phyloP scores from a whole-genome alignment of 2,113 vertebrate species.

The Dicentrarchus labrax region DNA sequence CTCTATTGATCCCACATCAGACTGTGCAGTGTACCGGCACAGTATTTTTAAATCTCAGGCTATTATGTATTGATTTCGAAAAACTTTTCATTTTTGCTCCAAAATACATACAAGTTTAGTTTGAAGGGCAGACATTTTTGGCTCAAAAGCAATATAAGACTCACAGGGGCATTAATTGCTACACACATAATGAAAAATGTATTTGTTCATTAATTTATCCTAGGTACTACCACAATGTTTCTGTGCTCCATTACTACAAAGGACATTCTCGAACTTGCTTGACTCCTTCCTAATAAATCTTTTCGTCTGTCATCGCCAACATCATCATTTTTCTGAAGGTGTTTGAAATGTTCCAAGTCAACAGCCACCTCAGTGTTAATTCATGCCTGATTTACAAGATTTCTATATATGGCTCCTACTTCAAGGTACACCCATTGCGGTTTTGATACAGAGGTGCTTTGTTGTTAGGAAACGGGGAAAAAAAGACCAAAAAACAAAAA shows the following conservation, averaged over 20 bases:
- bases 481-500: conserved; percentile 71
- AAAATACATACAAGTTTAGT: conserved; percentile 75
- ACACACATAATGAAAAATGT: conserved; percentile 61
- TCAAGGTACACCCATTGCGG: conserved; percentile 80
- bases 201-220: conserved; percentile 71
- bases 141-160: conserved; percentile 60
- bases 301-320: conserved; percentile 54
- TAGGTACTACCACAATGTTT: conserved; percentile 55
- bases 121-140: conserved; percentile 68
- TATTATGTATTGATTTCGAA: conserved; percentile 84
- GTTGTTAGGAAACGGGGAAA: conserved; percentile 70
- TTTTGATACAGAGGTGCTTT: conserved; percentile 80
- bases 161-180: conserved; percentile 68
- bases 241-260: conserved; percentile 39
- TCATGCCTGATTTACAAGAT: conserved; percentile 76
- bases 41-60: conserved; percentile 82
- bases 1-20: conserved; percentile 82
- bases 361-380: conserved; percentile 63
- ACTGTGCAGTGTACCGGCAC: conserved; percentile 79
- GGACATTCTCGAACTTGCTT: conserved; percentile 32
- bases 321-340: conserved; percentile 64
- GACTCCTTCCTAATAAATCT: conserved; percentile 46
- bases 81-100: conserved; percentile 80
- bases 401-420: conserved; percentile 80
- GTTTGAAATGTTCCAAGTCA: conserved; percentile 70